Evolutionary conservation across 2,888 invertebrate species (phyloP).

Genomic region (Schrankia costaestrigalis): DNA sequence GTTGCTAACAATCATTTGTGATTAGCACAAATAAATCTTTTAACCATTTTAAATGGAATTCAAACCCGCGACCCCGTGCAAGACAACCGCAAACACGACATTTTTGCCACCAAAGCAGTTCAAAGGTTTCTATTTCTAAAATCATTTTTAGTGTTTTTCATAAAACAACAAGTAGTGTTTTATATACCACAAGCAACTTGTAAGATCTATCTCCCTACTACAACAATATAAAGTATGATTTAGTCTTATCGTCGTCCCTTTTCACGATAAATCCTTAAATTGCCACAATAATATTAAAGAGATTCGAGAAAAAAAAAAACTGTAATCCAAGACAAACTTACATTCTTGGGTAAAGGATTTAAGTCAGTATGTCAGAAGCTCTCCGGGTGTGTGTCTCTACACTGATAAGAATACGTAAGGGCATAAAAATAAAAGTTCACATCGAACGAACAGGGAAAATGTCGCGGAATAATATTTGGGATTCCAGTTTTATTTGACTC

Average conservation of each 20-base stretch:
- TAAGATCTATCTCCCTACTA: too few relatives aligned
- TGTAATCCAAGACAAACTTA: slow-evolving; percentile 59
- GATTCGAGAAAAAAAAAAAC: slow-evolving; percentile 40
- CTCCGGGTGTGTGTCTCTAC: slow-evolving; percentile 70
- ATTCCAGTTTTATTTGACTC: slow-evolving; percentile 79
- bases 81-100: too few relatives aligned
- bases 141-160: too few relatives aligned
- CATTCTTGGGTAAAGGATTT: slow-evolving; percentile 64
- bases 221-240: too few relatives aligned
- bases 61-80: too few relatives aligned
- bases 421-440: slow-evolving; percentile 81
- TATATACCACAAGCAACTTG: too few relatives aligned
- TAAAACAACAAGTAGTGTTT: too few relatives aligned
- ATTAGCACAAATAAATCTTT: too few relatives aligned
- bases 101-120: too few relatives aligned
- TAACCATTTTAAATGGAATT: too few relatives aligned
- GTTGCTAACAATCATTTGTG: too few relatives aligned
- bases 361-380: slow-evolving; percentile 74
- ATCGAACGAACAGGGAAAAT: slow-evolving; percentile 76
- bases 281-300: slow-evolving; percentile 40
- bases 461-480: slow-evolving; percentile 79
- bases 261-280: slow-evolving; percentile 28
- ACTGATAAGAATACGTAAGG: slow-evolving; percentile 78
- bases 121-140: too few relatives aligned
- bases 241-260: slow-evolving; percentile 15